Base-by-base conservation (phyloP, 1,140 invertebrate species). In the Nasonia giraulti region DNA sequence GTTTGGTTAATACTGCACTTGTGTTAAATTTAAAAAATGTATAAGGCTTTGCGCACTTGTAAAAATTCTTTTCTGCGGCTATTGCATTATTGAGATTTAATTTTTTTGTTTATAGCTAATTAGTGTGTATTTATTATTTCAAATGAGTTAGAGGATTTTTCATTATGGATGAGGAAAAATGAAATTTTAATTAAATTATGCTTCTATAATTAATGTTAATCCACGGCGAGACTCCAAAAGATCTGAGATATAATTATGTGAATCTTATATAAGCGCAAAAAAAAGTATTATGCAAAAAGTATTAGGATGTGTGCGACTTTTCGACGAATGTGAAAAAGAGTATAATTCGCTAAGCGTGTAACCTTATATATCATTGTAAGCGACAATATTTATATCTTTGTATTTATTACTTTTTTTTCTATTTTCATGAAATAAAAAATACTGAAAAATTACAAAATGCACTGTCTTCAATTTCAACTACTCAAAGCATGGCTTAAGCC, bases 381-480 rank as follows among this genome's bases (percentile, higher is more conserved):
- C 27, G 17, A 44, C 5, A 23, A 44, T 76, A 76, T 47, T 47
- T 55, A 31, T 11, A 7, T 8, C 8, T 78, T 78, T 78, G 17
- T 78, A 78, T 37, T 79, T 79, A 79, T 68, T 79, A 11, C n/a
- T 79, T 77, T 33, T 31, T 20, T 14, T 68, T 68, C 44, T 80
- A 80, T 37, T 68, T 80, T 66, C 27, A 80, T 80, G 50, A 12
- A 81, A 81, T 71, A 81, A 81, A 80, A 68, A 47, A 20, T 68
- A 68, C n/a, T 62, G 23, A 68, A 68, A 80, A 76, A 44, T 73
- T 73, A 14, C n/a, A 11, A 37, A 40, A 40, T 40, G 37, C 37
- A 40, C 7, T 40, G 7, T 50, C 10, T 50, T 50, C 47, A 14
- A 50, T 14, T 50, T 11, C 1, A 50, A 12, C 2, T 50, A 1